These are phyloP conservation scores for Apodemus speciosus DNA, from an alignment of 2,113 vertebrate species.

Conservation along the genomic window DNA sequence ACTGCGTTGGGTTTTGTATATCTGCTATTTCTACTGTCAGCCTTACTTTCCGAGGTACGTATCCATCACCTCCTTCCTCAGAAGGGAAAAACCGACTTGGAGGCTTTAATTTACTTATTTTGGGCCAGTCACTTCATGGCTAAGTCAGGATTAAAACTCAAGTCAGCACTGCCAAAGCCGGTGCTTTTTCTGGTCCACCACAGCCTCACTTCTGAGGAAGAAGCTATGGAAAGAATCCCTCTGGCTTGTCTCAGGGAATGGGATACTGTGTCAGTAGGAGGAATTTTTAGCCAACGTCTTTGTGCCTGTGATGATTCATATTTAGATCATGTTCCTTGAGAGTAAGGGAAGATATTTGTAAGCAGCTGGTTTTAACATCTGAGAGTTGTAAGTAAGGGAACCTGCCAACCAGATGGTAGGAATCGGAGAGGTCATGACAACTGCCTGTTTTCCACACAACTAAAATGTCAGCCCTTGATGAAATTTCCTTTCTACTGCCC, in stretches of 20 bases:
- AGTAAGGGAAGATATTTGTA: slow-evolving; percentile 69
- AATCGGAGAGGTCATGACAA: slow-evolving; percentile 61
- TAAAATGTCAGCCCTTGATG: slow-evolving; percentile 54
- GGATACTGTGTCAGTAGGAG: slow-evolving; percentile 70
- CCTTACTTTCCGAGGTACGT: not conserved
- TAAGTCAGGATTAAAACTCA: slow-evolving; percentile 55
- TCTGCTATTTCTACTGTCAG: not conserved
- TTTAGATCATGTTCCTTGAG: slow-evolving; percentile 82
- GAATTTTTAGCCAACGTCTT: slow-evolving; percentile 68
- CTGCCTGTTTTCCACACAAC: slow-evolving; percentile 9
- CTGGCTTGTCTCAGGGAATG: slow-evolving; percentile 58
- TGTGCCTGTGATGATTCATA: slow-evolving; percentile 69
- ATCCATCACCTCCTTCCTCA: slow-evolving; percentile 39
- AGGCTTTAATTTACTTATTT: slow-evolving; percentile 12
- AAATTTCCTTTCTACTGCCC: slow-evolving; percentile 42
- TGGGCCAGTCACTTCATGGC: slow-evolving; percentile 7
- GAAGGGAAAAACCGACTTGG: slow-evolving; percentile 12
- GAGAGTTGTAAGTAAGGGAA: slow-evolving; percentile 61
- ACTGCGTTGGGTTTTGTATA: not conserved
- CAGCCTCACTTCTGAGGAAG: slow-evolving; percentile 57
- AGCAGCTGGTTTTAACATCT: slow-evolving; percentile 72
- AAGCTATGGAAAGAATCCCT: slow-evolving; percentile 70
- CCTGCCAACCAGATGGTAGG: slow-evolving; percentile 47
- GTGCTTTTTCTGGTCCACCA: slow-evolving; percentile 6
- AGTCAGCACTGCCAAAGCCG: not conserved